These are phyloP conservation scores for Dissostichus mawsoni DNA, from an alignment of 2,113 vertebrate species.

Conservation along the genomic window DNA sequence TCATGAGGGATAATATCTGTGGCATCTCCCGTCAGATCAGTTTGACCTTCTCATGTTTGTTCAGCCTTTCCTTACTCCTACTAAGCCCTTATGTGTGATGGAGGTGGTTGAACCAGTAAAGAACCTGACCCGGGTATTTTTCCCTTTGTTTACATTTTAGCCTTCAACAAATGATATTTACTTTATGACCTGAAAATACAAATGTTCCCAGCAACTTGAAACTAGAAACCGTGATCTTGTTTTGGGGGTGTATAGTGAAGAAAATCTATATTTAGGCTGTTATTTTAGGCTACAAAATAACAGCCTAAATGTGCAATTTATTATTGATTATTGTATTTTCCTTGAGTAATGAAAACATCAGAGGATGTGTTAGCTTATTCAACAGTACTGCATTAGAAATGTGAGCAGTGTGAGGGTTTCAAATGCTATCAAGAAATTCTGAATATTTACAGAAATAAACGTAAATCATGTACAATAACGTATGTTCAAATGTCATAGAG, in stretches of 20 bases:
- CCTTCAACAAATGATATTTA: background rate
- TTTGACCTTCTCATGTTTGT: conserved; percentile 61
- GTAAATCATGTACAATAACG: background rate
- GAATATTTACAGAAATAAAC: conserved; percentile 17
- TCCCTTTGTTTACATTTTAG: background rate
- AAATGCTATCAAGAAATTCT: conserved; percentile 7
- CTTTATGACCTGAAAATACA: background rate
- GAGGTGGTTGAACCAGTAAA: conserved; percentile 28
- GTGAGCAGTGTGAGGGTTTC: background rate
- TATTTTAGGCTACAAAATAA: background rate
- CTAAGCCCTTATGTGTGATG: background rate
- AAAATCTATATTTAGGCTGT: background rate
- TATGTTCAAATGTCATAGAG: background rate
- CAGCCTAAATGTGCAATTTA: background rate
- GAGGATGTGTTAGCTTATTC: background rate
- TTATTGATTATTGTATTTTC: background rate
- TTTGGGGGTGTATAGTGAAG: background rate
- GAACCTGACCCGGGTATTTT: conserved; percentile 12
- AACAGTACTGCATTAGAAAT: background rate
- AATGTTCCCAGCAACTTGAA: background rate
- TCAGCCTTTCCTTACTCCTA: conserved; percentile 46
- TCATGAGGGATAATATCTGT: conserved; percentile 41
- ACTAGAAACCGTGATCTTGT: background rate
- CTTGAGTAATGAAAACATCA: background rate
- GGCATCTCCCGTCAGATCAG: conserved; percentile 66